Evolutionary conservation across 2,888 invertebrate genomes (phyloP).

Genomic region (Ornithoptera alexandrae): DNA sequence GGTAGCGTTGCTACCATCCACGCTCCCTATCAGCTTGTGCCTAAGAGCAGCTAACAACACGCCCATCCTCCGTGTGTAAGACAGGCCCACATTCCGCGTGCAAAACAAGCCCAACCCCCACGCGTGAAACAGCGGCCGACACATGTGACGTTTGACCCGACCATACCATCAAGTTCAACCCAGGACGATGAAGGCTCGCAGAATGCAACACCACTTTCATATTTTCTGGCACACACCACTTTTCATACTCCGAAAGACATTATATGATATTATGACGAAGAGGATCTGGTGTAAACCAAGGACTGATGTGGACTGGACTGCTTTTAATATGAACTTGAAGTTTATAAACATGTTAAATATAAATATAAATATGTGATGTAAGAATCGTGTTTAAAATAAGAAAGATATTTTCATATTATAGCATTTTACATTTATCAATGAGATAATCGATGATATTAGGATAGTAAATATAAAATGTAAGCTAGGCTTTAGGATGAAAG

Average conservation of each 20-base stretch:
- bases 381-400: conserved; percentile 16
- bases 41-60: conserved; percentile 66
- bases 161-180: conserved; percentile 35
- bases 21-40: conserved; percentile 59
- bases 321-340: conserved; percentile 6
- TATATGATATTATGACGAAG: conserved; percentile 69
- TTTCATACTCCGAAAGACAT: conserved; percentile 50
- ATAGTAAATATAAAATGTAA: background rate
- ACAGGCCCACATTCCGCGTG: conserved; percentile 46
- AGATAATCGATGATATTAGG: background rate
- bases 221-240: conserved; percentile 48
- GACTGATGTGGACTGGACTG: conserved; percentile 32
- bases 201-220: conserved; percentile 43
- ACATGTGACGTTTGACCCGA: conserved; percentile 40
- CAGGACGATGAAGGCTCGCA: conserved; percentile 32
- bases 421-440: conserved; percentile 22
- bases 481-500: background rate
- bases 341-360: conserved; percentile 8
- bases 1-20: conserved; percentile 68
- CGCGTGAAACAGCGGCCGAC: conserved; percentile 37
- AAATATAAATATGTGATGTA: background rate
- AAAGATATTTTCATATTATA: conserved; percentile 27
- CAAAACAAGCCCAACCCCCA: conserved; percentile 47
- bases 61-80: conserved; percentile 43
- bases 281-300: conserved; percentile 66